These are phyloP conservation scores for Thryonomys swinderianus DNA, from an alignment of 2,113 vertebrate species.

Conservation along the genomic window DNA sequence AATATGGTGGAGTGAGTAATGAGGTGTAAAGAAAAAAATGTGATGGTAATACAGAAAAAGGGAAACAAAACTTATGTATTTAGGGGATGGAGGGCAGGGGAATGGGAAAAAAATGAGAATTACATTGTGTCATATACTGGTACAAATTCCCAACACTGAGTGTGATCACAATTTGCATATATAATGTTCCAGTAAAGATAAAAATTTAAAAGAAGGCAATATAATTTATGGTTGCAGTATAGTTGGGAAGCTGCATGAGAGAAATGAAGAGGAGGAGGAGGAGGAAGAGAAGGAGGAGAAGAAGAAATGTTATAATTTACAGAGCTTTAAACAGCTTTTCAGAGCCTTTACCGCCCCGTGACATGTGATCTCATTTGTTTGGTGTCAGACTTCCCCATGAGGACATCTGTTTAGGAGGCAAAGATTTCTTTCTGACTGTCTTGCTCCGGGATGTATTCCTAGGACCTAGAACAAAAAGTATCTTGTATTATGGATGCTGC, in stretches of 20 bases:
- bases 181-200: too few relatives aligned
- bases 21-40: too few relatives aligned
- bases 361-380: background rate
- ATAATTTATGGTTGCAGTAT: constrained; percentile 49
- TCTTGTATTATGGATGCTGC: background rate
- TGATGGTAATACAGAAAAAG: too few relatives aligned
- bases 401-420: background rate
- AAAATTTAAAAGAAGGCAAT: too few relatives aligned
- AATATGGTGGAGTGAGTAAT: too few relatives aligned
- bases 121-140: too few relatives aligned
- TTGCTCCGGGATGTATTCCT: background rate
- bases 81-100: too few relatives aligned
- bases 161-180: too few relatives aligned
- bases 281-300: background rate
- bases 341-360: background rate
- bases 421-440: background rate
- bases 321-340: background rate
- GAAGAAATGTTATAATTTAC: background rate
- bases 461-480: background rate
- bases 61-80: too few relatives aligned
- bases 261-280: background rate
- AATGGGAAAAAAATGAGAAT: too few relatives aligned
- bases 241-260: background rate
- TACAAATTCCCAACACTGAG: too few relatives aligned
- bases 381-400: background rate